A percentile compares a stretch with the other conserved stretches of the same genome.
Conservation (phyloP, 2,797 vertebrate genomes). For the Schizopygopsis pylzovi region DNA sequence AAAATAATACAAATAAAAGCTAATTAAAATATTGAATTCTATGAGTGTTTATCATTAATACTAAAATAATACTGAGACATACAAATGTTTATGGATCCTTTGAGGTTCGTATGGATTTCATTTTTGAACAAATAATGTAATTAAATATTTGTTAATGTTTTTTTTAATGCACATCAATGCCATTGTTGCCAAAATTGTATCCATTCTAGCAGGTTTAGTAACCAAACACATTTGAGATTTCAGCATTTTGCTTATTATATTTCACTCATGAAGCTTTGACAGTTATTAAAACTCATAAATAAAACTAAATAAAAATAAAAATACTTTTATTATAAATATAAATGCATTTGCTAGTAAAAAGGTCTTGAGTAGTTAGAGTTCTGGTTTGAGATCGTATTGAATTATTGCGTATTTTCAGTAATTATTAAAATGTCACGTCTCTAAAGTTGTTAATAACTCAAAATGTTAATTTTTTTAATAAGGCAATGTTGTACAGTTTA, state of each 20-base stretch:
- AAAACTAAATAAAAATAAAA: background rate
- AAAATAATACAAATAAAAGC: background rate
- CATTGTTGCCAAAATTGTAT: background rate
- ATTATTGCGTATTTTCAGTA: background rate
- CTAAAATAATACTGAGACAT: background rate
- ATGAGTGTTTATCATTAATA: background rate
- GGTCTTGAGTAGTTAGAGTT: no score
- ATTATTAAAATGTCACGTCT: background rate
- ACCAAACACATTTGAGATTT: background rate
- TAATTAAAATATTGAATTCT: background rate
- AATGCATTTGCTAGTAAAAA: background rate
- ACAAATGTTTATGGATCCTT: background rate
- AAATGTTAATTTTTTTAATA: background rate
- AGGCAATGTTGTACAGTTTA: background rate
- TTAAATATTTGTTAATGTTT: background rate
- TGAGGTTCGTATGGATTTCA: background rate
- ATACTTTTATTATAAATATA: background rate
- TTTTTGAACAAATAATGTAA: background rate
- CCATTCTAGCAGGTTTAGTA: background rate
- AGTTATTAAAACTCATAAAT: background rate
- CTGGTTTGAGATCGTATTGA: background rate
- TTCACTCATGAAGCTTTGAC: background rate
- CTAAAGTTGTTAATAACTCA: background rate
- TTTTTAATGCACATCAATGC: background rate
- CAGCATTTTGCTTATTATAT: background rate